Evolutionary conservation across 1,140 invertebrate species (phyloP).

Genomic region (Leptopilina clavipes): DNA sequence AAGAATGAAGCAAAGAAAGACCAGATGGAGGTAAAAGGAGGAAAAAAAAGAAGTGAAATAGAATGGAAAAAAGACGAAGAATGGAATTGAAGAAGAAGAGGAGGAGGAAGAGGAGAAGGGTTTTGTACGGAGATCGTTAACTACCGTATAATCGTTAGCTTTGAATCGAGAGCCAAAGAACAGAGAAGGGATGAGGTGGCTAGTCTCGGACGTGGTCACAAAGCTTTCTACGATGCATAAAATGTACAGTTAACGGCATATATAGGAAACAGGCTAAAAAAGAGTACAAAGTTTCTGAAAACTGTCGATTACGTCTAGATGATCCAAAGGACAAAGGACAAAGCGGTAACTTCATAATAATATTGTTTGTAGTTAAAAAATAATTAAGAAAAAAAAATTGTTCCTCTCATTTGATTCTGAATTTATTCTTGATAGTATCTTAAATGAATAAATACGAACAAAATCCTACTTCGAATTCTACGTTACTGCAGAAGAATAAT

Average conservation of each 20-base stretch:
- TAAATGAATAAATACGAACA: too few species aligned
- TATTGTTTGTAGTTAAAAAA: neutral
- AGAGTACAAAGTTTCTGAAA: neutral
- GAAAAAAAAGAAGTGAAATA: neutral
- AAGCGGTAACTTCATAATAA: neutral
- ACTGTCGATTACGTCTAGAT: neutral
- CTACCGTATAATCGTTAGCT: constrained; percentile 60
- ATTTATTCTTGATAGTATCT: too few species aligned
- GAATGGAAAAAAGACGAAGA: neutral
- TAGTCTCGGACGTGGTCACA: constrained; percentile 19
- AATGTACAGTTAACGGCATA: constrained; percentile 17
- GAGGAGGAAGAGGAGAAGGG: neutral
- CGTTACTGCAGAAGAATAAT: too few species aligned
- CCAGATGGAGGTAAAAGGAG: neutral
- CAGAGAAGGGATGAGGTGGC: constrained; percentile 30
- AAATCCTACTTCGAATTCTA: too few species aligned
- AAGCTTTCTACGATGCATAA: constrained; percentile 29
- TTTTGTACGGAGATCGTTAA: constrained; percentile 54
- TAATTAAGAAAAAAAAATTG: too few species aligned
- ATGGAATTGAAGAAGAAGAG: constrained; percentile 26
- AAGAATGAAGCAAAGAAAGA: neutral
- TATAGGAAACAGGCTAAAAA: constrained; percentile 3
- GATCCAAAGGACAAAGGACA: neutral
- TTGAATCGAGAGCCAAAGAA: constrained; percentile 51
- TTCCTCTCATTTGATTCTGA: too few species aligned